These are phyloP conservation scores for Mustelus asterias DNA, from an alignment of 2,113 vertebrate species.

Conservation along the genomic window DNA sequence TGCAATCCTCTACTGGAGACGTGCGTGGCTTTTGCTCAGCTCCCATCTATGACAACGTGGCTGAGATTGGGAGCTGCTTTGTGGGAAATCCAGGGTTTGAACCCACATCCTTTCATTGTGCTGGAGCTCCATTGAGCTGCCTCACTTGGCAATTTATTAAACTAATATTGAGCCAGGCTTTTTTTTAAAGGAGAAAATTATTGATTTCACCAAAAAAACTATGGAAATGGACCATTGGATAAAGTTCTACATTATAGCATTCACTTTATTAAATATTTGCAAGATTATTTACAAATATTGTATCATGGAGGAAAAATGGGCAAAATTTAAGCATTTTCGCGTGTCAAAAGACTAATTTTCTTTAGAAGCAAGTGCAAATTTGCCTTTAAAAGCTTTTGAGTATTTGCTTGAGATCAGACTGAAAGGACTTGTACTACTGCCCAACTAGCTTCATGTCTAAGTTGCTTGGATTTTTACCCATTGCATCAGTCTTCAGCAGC, in stretches of 20 bases:
- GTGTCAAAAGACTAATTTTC: background rate
- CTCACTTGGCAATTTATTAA: background rate
- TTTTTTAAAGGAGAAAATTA: background rate
- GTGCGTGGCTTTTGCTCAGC: background rate
- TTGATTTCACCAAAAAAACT: background rate
- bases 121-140: background rate
- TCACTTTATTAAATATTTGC: background rate
- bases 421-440: background rate
- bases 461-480: background rate
- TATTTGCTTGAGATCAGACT: background rate
- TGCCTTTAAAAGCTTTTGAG: background rate
- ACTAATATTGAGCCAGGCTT: background rate
- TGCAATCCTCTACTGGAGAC: background rate
- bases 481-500: background rate
- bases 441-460: background rate
- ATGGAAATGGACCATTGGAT: background rate
- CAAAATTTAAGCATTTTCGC: background rate
- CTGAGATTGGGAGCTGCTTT: constrained; percentile 11
- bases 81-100: constrained; percentile 4
- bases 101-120: constrained; percentile 7
- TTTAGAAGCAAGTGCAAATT: background rate
- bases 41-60: background rate
- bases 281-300: background rate
- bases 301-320: constrained; percentile 1
- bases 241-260: background rate